Evolutionary conservation across 1,140 invertebrate species (phyloP), one percentile per base, ranked within the genome.

Genomic region (Drosophila neocordata): DNA sequence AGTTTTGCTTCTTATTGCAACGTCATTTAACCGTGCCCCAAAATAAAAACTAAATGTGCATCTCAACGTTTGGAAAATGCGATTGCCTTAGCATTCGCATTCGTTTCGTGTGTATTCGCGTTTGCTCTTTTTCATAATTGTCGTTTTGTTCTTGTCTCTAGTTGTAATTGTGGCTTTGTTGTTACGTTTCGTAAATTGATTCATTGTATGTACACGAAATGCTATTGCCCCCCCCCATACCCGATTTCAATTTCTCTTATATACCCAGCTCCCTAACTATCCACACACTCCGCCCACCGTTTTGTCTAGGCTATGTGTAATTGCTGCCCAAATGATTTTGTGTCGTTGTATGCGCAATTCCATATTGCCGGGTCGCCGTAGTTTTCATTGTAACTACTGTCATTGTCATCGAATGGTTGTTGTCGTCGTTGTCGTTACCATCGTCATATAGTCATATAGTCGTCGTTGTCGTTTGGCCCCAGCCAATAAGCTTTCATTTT

Each of bases 121-220:
- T 20, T 48, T 87, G 83, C 79, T 83, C 74, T 77, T 77, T 38
- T 77, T 77, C 75, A 77, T 77, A 77, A 77, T 77, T 77, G 74
- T 77, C 74, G 66, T 77, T 77, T 77, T 77, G 74, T 77, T 77
- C 73, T 77, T 69, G 58, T 72, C 68, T 67, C 63, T 51, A 64
- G 75, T 70, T 88, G 83, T 88, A 88, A 88, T 87, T 87, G 83
- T 71, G 76, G 79, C 83, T 87, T 87, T 87, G 83, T 87, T 87
- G 83, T 87, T 87, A 88, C 83, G 83, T 87, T 77, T 81, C 79
- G 83, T 87, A 87, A 87, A 87, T 87, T 87, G 83, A 87, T 87
- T 87, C 83, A 87, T 87, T 87, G 82, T 85, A 77, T 70, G 75
- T 75, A 71, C 73, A 76, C 53, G 69, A 53, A 74, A 62, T 69